Percentiles rank a stretch among this genome's conserved stretches.
Conservation (phyloP, 1,140 invertebrate genomes). For the Stegodyphus mimosarum region DNA sequence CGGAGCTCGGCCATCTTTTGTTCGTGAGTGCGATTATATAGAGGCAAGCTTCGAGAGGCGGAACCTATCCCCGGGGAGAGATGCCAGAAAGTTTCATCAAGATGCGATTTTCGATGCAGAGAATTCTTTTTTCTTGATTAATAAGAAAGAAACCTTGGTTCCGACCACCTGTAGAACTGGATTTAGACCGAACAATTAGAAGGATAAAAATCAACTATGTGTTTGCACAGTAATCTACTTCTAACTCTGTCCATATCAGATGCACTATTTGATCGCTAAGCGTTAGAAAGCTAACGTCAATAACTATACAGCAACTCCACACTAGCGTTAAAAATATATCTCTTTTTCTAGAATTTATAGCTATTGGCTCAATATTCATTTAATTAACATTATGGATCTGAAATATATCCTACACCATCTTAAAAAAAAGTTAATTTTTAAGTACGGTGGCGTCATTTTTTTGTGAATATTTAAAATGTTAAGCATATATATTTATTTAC, state of each 20-base stretch:
- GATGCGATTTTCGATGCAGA: constrained; percentile 38
- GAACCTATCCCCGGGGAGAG: constrained; percentile 4
- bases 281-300: too few species aligned
- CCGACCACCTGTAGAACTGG: constrained; percentile 33
- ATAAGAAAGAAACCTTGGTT: constrained; percentile 17
- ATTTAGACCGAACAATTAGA: constrained; percentile 50
- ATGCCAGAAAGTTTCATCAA: constrained; percentile 42
- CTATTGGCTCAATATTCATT: too few species aligned
- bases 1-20: constrained; percentile 33
- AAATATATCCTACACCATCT: too few species aligned
- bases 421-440: too few species aligned
- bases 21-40: constrained; percentile 28
- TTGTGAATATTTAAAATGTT: too few species aligned
- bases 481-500: too few species aligned
- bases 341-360: too few species aligned
- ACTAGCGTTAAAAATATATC: too few species aligned
- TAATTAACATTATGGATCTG: too few species aligned
- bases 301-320: too few species aligned
- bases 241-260: not conserved
- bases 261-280: too few species aligned
- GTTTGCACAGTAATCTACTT: constrained; percentile 6
- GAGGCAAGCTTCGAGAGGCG: constrained; percentile 25
- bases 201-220: constrained; percentile 27
- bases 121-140: constrained; percentile 32
- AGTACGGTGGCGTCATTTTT: too few species aligned